Evolutionary conservation across 2,888 invertebrate genomes (phyloP).

Genomic region (Ectemnius continuus): DNA sequence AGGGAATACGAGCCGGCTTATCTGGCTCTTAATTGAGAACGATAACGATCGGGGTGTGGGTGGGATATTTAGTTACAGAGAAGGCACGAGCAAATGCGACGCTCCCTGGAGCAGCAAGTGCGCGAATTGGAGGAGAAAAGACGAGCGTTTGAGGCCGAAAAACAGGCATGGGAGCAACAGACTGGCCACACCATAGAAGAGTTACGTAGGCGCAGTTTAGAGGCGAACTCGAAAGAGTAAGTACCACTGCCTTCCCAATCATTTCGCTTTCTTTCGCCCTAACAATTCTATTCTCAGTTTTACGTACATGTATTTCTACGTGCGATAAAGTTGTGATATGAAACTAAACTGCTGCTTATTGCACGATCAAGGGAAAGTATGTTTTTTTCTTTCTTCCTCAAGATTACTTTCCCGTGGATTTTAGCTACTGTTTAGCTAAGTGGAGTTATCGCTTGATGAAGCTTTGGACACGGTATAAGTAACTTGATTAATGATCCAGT

Average conservation of each 20-base stretch:
- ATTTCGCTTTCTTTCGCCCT: not conserved
- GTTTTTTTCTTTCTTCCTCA: not conserved
- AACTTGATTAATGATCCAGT: too few species aligned
- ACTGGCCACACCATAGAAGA: conserved; percentile 94
- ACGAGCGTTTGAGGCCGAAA: conserved; percentile 91
- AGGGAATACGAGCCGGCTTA: too few species aligned
- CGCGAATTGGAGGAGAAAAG: conserved; percentile 94
- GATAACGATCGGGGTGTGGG: too few species aligned
- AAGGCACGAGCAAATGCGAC: conserved; percentile 91
- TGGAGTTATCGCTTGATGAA: not conserved
- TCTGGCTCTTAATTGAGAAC: too few species aligned
- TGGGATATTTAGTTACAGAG: conserved; percentile 83
- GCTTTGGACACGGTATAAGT: not conserved
- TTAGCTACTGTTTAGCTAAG: not conserved
- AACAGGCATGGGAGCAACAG: conserved; percentile 92
- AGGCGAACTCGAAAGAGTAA: conserved; percentile 93
- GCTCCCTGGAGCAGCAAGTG: conserved; percentile 91
- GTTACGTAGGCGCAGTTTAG: conserved; percentile 90
- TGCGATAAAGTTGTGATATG: not conserved
- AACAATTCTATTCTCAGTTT: not conserved
- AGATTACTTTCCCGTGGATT: not conserved
- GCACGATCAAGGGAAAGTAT: not conserved
- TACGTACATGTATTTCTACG: not conserved
- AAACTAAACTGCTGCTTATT: not conserved
- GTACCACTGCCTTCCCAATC: conserved; percentile 71